Evolutionary conservation across 2,888 invertebrate species (phyloP), one percentile per base, ranked within the genome.

Genomic region (Lissonota sp.): DNA sequence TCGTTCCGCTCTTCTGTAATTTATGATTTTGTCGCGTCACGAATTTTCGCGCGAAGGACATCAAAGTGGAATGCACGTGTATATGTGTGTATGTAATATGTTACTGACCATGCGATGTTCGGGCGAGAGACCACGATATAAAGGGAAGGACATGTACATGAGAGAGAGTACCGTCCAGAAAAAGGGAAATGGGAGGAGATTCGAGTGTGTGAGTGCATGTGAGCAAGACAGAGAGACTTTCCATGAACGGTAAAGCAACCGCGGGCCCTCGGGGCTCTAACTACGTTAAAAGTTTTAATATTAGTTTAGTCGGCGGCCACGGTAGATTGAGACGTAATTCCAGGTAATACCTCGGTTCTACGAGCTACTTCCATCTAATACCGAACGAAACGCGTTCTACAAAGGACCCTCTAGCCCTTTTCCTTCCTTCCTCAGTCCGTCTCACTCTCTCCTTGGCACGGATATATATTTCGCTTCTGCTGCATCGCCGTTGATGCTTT

Each of bases 261-360:
- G 90, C 91, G 91, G 89, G 88, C 90, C 88, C 87, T 3, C 87
- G 89, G 90, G 78, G 81, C 78, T 88, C 89, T 92, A 92, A 92
- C 92, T 91, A 91, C 90, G 92, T 92, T 92, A 92, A 92, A 92
- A 92, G 89, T 92, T 92, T 92, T 92, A 92, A 92, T 92, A 92
- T 92, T 92, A 92, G 92, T 92, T 92, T 92, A 92, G 92, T 92
- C 91, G 91, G 91, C 87, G 91, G 92, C 91, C 91, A 91, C 89
- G 92, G 91, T 92, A 92, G 92, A 92, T 92, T 92, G 92, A 92
- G 92, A 92, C 91, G 92, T 92, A 92, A 92, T 92, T 86, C 90
- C 92, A 92, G 92, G 91, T 92, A 92, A 92, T 92, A 92, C 91
- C 90, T 90, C 86, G 90, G 87, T 89, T 91, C 89, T 90, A 89